These are phyloP conservation scores for Aix galericulata DNA, from an alignment of 2,113 vertebrate species.

Conservation along the genomic window DNA sequence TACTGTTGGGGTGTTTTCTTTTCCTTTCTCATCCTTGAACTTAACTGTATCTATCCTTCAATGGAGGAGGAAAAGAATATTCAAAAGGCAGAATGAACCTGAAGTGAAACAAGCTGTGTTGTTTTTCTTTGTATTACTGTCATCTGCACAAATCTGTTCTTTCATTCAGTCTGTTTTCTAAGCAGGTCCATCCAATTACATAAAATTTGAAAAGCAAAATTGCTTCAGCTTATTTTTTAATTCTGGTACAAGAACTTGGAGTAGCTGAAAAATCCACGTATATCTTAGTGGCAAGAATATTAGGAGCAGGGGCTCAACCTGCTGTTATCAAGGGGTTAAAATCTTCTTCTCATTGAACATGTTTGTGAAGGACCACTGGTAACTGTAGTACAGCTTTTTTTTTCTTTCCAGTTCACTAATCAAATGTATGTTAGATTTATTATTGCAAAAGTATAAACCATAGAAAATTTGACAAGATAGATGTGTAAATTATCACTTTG, in stretches of 20 bases:
- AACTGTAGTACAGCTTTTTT: constrained; percentile 57
- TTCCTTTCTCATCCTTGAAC: neutral
- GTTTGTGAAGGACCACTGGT: constrained; percentile 68
- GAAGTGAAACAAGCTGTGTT: neutral
- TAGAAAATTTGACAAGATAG: constrained; percentile 99
- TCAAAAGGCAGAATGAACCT: neutral
- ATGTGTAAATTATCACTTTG: constrained; percentile 99
- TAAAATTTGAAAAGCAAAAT: neutral
- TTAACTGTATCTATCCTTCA: neutral
- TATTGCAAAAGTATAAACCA: constrained; percentile 90
- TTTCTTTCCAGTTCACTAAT: constrained; percentile 83
- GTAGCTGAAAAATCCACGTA: neutral
- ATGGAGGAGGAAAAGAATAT: neutral
- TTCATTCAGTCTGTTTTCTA: neutral
- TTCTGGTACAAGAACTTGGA: neutral
- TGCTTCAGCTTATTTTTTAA: neutral
- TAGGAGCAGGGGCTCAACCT: neutral
- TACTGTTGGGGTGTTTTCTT: neutral
- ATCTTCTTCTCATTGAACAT: constrained; percentile 57
- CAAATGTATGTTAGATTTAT: constrained; percentile 94
- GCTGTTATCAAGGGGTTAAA: constrained; percentile 71
- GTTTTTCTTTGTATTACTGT: neutral
- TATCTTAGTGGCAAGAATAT: neutral
- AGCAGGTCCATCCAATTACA: no score
- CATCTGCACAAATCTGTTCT: neutral